Evolutionary conservation across 1,140 invertebrate genomes (phyloP).

Genomic region (Drosophila navojoa): DNA sequence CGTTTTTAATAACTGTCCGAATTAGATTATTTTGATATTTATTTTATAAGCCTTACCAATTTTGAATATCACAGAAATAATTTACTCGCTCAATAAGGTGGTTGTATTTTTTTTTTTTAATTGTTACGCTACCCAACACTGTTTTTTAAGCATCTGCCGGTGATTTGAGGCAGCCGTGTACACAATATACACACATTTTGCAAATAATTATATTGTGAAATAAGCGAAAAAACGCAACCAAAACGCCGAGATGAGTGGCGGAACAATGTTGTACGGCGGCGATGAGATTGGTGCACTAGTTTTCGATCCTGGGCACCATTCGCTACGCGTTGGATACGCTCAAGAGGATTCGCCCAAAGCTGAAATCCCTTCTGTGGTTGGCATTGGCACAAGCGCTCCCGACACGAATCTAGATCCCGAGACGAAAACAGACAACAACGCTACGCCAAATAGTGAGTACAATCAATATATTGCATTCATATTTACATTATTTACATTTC

Average conservation of each 20-base stretch:
- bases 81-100: neutral
- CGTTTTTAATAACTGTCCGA: too few relatives aligned
- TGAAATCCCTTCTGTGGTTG: conserved; percentile 94
- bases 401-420: conserved; percentile 86
- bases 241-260: conserved; percentile 75
- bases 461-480: neutral
- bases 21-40: neutral
- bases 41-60: too few relatives aligned
- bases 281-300: conserved; percentile 99
- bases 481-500: neutral
- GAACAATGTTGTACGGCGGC: conserved; percentile 92
- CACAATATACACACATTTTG: conserved; percentile 40
- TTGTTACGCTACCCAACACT: conserved; percentile 20
- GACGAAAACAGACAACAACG: conserved; percentile 87
- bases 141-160: conserved; percentile 50
- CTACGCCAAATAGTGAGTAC: conserved; percentile 84
- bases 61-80: neutral
- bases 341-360: conserved; percentile 95
- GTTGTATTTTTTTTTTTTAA: conserved; percentile 6
- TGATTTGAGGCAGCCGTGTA: conserved; percentile 30
- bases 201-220: conserved; percentile 22
- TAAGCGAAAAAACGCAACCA: conserved; percentile 7
- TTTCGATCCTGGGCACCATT: conserved; percentile 97
- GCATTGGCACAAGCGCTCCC: conserved; percentile 87
- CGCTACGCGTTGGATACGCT: conserved; percentile 85